A percentile compares a stretch with the other conserved stretches of the same genome.
Evolutionary conservation across 2,797 vertebrate species (phyloP).

Genomic region (Philypnodon macrostomus): DNA sequence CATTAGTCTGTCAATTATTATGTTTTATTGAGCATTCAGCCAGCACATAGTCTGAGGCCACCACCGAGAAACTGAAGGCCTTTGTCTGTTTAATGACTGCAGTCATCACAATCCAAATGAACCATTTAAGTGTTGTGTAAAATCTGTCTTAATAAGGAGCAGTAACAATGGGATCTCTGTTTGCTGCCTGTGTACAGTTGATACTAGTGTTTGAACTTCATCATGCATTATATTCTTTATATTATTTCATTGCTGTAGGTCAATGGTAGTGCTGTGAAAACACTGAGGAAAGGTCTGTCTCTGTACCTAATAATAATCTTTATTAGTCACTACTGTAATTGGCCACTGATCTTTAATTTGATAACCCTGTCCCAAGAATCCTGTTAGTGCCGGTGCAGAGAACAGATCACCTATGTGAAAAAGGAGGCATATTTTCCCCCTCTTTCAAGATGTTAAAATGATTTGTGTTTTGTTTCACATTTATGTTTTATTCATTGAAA

Average conservation of each 20-base stretch:
- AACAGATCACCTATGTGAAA: no score
- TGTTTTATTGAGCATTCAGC: neutral
- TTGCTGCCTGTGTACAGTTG: neutral
- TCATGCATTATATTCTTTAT: neutral
- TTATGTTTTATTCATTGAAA: no score
- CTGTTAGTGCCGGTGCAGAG: no score
- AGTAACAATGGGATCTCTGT: neutral
- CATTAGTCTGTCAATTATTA: no score
- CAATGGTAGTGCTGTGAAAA: constrained; percentile 80
- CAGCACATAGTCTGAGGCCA: neutral
- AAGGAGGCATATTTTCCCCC: no score
- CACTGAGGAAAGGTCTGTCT: constrained; percentile 82
- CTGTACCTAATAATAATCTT: no score
- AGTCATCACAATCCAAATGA: neutral
- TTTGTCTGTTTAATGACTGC: neutral
- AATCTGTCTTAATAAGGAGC: neutral
- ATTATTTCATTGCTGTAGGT: constrained; percentile 60
- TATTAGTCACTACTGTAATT: no score
- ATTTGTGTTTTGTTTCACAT: no score
- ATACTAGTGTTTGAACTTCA: neutral
- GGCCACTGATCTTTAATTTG: no score
- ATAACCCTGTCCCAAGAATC: no score
- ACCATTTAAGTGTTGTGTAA: no score
- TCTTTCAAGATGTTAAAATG: no score
- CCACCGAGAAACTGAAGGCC: neutral